Evolutionary conservation across 1,140 invertebrate genomes (phyloP), one percentile per base, ranked within the genome.

Genomic region (Myzus persicae): DNA sequence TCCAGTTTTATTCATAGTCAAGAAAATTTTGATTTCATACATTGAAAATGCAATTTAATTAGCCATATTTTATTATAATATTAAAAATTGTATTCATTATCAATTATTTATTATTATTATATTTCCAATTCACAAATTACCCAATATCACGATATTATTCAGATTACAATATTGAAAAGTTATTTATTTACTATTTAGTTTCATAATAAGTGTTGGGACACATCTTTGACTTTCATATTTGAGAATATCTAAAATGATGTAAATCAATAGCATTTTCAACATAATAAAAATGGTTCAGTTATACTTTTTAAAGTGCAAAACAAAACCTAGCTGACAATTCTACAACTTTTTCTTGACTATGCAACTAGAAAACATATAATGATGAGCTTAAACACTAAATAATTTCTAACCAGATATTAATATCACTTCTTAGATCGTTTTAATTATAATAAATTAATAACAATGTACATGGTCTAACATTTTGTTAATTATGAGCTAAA

Each of bases 361-460:
- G 89, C 26, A 67, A 90, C 89, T 90, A 90, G 26, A 40, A 59
- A 40, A 67, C 42, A 18, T 59, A 90, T 90, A 90, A 90, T 90
- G 9, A 90, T 90, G 38, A 90, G n/a, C 24, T 90, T 67, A 90
- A 9, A 67, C 36, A 89, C 18, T 67, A 67, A 84, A 90, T 48
- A 89, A 51, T n/a, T 42, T 67, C 36, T 59, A 90, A 40, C 38
- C 89, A 90, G 11, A 42, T 42, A 51, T 38, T 89, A 54, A 38
- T 89, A 90, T 90, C 24, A 67, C 7, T 67, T 40, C 89, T 90
- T 90, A 67, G 67, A 40, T 38, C 3, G 24, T 90, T 42, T 90
- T 90, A 59, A 90, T 76, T 76, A 76, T 76, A 76, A 76, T 76
- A 76, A 76, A 76, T n/a, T n/a, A 90, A 90, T 40, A 90, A 90